Conservation (phyloP, 2,888 invertebrate genomes). For the Tetramorium bicarinatum region DNA sequence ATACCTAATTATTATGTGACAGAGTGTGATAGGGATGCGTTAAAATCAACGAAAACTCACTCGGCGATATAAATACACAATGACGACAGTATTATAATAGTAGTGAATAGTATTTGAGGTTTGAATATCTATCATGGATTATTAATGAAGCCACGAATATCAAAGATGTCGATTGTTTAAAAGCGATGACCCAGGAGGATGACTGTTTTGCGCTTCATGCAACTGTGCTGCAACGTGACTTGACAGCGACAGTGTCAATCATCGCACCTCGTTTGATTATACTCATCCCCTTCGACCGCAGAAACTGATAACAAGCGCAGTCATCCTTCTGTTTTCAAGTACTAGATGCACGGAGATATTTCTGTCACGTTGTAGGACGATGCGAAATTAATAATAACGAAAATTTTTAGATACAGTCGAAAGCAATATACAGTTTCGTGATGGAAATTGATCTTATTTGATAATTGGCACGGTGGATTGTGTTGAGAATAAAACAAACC, state of each 20-base stretch:
- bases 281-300: neutral
- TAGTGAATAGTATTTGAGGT: constrained; percentile 31
- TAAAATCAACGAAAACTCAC: constrained; percentile 35
- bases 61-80: constrained; percentile 19
- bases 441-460: constrained; percentile 1
- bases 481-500: neutral
- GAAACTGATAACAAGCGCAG: constrained; percentile 5
- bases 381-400: neutral
- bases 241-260: constrained; percentile 38
- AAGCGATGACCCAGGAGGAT: constrained; percentile 38
- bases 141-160: constrained; percentile 44
- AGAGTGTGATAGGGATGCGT: neutral
- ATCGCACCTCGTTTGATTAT: neutral
- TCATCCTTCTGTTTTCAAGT: constrained; percentile 15
- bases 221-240: constrained; percentile 11
- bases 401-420: neutral
- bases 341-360: constrained; percentile 14
- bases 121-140: constrained; percentile 43
- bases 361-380: neutral
- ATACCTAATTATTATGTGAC: neutral
- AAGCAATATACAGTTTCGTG: neutral
- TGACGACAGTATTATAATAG: constrained; percentile 25
- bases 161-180: constrained; percentile 48
- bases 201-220: constrained; percentile 40
- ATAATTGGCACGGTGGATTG: neutral